Conservation (phyloP, 2,113 vertebrate genomes). For the Psilopsiagon aymara region DNA sequence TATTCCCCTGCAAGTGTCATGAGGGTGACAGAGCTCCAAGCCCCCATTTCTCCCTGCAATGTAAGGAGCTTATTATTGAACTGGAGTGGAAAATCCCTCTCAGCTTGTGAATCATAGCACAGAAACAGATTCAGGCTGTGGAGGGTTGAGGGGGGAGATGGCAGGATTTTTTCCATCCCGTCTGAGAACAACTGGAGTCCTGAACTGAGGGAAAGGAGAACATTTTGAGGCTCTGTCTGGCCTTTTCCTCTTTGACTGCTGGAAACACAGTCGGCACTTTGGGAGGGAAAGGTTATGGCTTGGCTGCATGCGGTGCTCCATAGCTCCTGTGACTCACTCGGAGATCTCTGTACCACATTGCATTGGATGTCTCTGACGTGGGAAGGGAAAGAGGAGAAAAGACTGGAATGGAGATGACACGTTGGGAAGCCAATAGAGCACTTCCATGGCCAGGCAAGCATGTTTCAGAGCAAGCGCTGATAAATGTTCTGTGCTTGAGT, state of each 20-base stretch:
- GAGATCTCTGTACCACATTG: neutral
- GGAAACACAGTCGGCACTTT: slow-evolving; percentile 21
- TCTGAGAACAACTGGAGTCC: slow-evolving; percentile 53
- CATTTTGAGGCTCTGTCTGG: neutral
- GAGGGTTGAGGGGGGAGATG: slow-evolving; percentile 54
- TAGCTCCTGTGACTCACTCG: slow-evolving; percentile 38
- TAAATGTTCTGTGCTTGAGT: slow-evolving; percentile 57
- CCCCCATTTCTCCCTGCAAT: neutral
- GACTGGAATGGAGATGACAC: neutral
- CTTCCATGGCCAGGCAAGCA: neutral
- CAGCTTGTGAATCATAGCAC: slow-evolving; percentile 71
- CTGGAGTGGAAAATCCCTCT: slow-evolving; percentile 76
- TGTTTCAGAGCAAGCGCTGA: slow-evolving; percentile 35
- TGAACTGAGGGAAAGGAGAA: neutral
- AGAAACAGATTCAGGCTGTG: slow-evolving; percentile 60
- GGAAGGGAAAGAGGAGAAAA: neutral
- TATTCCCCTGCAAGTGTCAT: neutral
- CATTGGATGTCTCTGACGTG: neutral
- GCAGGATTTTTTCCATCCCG: slow-evolving; percentile 71
- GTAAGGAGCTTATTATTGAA: slow-evolving; percentile 58
- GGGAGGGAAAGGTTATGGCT: neutral
- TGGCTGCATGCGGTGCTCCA: neutral
- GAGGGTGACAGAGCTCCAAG: neutral
- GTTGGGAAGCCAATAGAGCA: slow-evolving; percentile 20
- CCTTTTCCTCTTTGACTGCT: neutral